A percentile compares a stretch with the other conserved stretches of the same genome.
Conservation (phyloP, 2,113 vertebrate genomes). For the Hemichromis elongatus region DNA sequence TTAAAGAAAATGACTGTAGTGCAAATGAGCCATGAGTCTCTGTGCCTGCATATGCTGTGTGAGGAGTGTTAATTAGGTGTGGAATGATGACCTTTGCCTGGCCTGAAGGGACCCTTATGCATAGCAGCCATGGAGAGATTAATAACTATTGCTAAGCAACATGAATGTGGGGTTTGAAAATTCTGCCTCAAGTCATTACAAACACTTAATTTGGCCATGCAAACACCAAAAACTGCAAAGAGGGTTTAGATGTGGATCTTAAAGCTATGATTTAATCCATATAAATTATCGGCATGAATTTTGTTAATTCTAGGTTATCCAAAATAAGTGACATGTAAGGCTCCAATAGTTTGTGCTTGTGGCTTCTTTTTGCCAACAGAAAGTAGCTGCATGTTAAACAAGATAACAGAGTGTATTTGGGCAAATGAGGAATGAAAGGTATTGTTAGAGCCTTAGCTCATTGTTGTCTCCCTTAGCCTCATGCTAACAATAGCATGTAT, state of each 20-base stretch:
- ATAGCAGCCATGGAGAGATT: slow-evolving; percentile 42
- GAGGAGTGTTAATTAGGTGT: slow-evolving; percentile 58
- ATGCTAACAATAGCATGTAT: background rate
- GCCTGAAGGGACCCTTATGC: slow-evolving; percentile 46
- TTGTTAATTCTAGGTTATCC: background rate
- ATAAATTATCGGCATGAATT: background rate
- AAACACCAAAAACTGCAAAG: background rate
- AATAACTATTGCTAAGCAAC: slow-evolving; percentile 64
- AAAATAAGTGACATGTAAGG: background rate
- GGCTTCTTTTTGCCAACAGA: background rate
- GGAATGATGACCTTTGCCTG: slow-evolving; percentile 62
- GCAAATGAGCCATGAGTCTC: background rate
- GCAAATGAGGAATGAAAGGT: background rate
- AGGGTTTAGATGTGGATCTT: background rate
- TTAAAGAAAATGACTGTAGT: slow-evolving; percentile 3
- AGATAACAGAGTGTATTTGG: slow-evolving; percentile 5
- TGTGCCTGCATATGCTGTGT: background rate
- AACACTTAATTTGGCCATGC: slow-evolving; percentile 26
- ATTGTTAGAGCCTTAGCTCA: slow-evolving; percentile 11
- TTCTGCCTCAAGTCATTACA: slow-evolving; percentile 50
- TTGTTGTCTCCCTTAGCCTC: slow-evolving; percentile 17
- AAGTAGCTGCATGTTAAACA: background rate
- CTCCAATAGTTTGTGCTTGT: background rate
- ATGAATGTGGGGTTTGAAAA: slow-evolving; percentile 41
- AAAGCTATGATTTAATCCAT: background rate